Base-by-base conservation (phyloP, 1,140 invertebrate species). In the Diachasma alloeum region DNA sequence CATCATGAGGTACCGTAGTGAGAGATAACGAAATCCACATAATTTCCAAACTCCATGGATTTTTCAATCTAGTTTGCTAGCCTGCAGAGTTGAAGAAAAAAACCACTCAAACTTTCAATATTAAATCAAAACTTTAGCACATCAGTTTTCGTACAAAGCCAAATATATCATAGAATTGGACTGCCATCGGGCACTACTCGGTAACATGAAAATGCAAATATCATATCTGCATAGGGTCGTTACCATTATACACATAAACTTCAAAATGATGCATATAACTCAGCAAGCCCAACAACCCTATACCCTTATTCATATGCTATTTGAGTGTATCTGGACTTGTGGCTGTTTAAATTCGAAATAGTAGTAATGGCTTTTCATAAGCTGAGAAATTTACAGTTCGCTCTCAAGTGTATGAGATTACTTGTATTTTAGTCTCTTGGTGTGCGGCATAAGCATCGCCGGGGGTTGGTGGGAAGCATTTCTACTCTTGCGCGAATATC, bases 161-260 rank as follows among this genome's bases (percentile, higher is more conserved):
- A 36, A 13, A 31, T 39, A 42, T 59, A 22, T 31, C 31, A 26
- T 9, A 63, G 66, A 31, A 66, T 53, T 37, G 22, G 63, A 69
- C 13, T 53, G 26, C 11, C 63, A 46, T 26, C 74, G 53, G 56
- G 72, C 72, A 39, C 53, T 74, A 44, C 63, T 75, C 31, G 36
- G 74, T 39, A 68, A 68, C 74, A 75, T 53, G 74, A 37, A 69
- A 69, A 75, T 75, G 74, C 74, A 75, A 75, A 75, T 75, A 17
- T 53, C 19, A 31, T 53, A 75, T 75, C 74, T 75, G 66, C 74
- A 75, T 75, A 68, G 63, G 67, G 44, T 67, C 74, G 73, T 74
- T 74, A 66, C 66, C 22, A 67, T 46, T 63, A 68, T 59, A 46
- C 15, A 36, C 26, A 67, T 46, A 74, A 44, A n/a, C 39, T 68